These are phyloP conservation scores for Oxystoma pomonae DNA, from an alignment of 2,888 invertebrate species.

Conservation along the genomic window DNA sequence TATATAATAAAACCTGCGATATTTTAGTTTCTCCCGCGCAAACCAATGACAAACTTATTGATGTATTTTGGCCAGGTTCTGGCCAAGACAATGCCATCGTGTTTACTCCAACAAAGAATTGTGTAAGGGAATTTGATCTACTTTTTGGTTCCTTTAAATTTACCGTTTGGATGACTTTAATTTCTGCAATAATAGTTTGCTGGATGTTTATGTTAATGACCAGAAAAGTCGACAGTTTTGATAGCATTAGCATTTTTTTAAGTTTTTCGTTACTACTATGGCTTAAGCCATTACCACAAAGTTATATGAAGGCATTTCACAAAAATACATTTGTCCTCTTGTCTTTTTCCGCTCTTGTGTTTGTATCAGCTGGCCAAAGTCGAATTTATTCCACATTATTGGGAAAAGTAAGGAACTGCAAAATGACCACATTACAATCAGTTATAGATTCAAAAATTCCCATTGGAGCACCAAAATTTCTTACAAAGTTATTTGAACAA, in stretches of 20 bases:
- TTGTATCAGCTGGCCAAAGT: background rate
- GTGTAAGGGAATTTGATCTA: background rate
- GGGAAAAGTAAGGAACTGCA: background rate
- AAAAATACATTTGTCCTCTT: background rate
- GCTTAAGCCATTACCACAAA: background rate
- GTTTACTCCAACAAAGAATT: background rate
- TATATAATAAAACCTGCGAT: background rate
- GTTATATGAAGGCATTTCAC: background rate
- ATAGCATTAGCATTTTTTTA: background rate
- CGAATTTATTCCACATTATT: background rate
- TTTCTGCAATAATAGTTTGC: background rate
- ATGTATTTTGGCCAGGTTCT: background rate
- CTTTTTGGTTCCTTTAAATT: background rate
- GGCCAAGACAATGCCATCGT: background rate
- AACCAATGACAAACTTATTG: background rate
- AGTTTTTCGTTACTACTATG: background rate
- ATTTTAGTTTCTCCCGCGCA: background rate
- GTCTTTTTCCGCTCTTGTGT: background rate
- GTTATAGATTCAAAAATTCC: background rate
- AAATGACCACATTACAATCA: background rate
- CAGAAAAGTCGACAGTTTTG: background rate
- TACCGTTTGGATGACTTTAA: background rate
- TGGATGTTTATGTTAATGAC: background rate
- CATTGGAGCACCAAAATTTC: background rate
- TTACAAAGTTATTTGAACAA: background rate